These are phyloP conservation scores for Agriopis leucophaearia DNA, from an alignment of 2,888 invertebrate species.

Conservation along the genomic window DNA sequence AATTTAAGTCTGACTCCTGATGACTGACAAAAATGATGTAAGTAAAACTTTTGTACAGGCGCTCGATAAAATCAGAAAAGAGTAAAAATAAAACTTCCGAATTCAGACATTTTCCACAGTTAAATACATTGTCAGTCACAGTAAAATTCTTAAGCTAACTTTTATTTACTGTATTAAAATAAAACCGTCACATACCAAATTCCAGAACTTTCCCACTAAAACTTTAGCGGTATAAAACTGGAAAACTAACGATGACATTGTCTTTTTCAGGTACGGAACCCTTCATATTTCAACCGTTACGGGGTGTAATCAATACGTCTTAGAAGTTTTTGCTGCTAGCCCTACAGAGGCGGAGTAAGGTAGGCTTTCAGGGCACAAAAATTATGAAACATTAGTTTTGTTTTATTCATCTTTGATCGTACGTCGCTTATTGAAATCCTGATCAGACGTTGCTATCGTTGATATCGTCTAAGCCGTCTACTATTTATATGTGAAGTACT, in stretches of 20 bases:
- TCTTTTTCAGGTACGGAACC: slow-evolving; percentile 44
- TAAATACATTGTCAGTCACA: slow-evolving; percentile 8
- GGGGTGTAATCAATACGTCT: slow-evolving; percentile 50
- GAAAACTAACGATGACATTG: slow-evolving; percentile 40
- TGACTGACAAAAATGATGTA: no score
- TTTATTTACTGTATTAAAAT: slow-evolving; percentile 26
- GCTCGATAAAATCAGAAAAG: no score
- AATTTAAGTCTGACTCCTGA: no score
- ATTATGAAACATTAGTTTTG: background rate
- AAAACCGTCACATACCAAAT: slow-evolving; percentile 26
- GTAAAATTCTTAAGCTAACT: slow-evolving; percentile 9
- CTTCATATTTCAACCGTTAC: slow-evolving; percentile 42
- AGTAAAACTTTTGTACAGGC: no score
- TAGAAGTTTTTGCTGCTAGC: slow-evolving; percentile 46
- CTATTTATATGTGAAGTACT: no score
- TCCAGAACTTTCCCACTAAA: slow-evolving; percentile 24
- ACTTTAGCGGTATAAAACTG: slow-evolving; percentile 34
- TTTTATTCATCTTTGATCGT: background rate
- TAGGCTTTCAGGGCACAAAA: background rate
- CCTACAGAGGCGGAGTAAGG: slow-evolving; percentile 24
- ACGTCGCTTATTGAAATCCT: no score
- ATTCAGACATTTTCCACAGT: background rate
- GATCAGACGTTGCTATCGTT: no score
- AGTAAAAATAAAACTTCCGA: background rate
- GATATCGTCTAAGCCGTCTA: no score